These are phyloP conservation scores for Nebria salina DNA, from an alignment of 2,888 invertebrate species.

Conservation along the genomic window DNA sequence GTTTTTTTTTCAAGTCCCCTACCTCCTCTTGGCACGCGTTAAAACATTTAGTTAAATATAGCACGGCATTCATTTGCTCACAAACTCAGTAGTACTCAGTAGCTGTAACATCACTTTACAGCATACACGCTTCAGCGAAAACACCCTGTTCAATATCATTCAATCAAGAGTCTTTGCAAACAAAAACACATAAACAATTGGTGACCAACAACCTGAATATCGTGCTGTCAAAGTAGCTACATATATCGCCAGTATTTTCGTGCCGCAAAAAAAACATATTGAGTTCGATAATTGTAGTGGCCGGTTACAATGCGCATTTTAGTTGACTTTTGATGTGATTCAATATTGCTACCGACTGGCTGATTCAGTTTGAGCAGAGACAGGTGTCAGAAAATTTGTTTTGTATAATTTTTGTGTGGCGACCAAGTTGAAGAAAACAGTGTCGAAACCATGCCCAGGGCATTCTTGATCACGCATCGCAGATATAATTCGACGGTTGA, in stretches of 20 bases:
- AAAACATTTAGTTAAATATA: constrained; percentile 61
- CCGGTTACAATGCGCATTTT: constrained; percentile 12
- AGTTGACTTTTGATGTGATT: constrained; percentile 24
- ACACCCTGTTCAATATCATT: constrained; percentile 5
- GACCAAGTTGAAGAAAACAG: constrained; percentile 6
- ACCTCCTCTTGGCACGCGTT: constrained; percentile 63
- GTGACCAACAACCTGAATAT: constrained; percentile 23
- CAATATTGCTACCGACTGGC: constrained; percentile 2
- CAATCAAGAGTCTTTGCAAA: constrained; percentile 16
- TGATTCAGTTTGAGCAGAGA: constrained; percentile 22
- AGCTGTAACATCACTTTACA: constrained; percentile 21
- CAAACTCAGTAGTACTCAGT: constrained; percentile 24
- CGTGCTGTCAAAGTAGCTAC: background rate
- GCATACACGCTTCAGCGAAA: constrained; percentile 3
- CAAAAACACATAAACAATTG: constrained; percentile 28
- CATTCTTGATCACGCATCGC: constrained; percentile 71
- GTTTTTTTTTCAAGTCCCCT: constrained; percentile 49
- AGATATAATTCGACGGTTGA: constrained; percentile 64
- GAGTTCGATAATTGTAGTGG: background rate
- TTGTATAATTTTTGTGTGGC: constrained; percentile 14
- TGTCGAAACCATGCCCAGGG: constrained; percentile 66
- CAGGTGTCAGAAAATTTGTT: constrained; percentile 34
- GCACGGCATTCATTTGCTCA: constrained; percentile 54
- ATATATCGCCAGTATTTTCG: background rate
- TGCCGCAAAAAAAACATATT: background rate